phyloP scores from a whole-genome alignment of 2,797 vertebrate species.

The Valencia hispanica region DNA sequence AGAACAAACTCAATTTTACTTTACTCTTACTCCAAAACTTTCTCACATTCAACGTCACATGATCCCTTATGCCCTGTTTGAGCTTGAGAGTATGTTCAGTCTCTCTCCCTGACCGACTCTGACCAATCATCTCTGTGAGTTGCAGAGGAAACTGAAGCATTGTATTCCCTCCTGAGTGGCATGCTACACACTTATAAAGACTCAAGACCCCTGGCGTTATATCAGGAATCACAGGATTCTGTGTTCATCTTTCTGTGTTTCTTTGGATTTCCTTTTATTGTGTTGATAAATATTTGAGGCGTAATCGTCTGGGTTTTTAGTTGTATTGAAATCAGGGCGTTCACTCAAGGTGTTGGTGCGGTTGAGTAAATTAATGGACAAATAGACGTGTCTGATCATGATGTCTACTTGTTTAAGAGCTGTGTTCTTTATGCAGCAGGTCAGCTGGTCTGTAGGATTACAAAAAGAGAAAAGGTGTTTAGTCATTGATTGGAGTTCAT shows the following conservation, averaged over 20 bases:
- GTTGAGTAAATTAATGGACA: constrained; percentile 44
- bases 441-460: constrained; percentile 19
- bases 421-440: constrained; percentile 24
- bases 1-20: neutral
- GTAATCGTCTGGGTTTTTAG: constrained; percentile 28
- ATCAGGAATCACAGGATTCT: constrained; percentile 22
- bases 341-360: constrained; percentile 34
- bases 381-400: constrained; percentile 35
- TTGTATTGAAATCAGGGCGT: constrained; percentile 44
- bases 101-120: constrained; percentile 50
- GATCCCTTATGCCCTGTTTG: constrained; percentile 47
- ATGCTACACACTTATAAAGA: constrained; percentile 52
- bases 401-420: constrained; percentile 12
- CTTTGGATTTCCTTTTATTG: constrained; percentile 16
- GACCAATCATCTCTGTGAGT: constrained; percentile 58
- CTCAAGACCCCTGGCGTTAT: constrained; percentile 35
- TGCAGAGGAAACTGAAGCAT: constrained; percentile 49
- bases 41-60: constrained; percentile 46
- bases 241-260: constrained; percentile 1
- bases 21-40: constrained; percentile 14
- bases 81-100: constrained; percentile 48
- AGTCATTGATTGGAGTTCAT: constrained; percentile 5
- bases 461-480: constrained; percentile 27
- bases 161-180: constrained; percentile 34
- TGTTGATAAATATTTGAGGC: constrained; percentile 16